Base-by-base conservation (phyloP, 2,113 vertebrate genomes). In the Panthera uncia region DNA sequence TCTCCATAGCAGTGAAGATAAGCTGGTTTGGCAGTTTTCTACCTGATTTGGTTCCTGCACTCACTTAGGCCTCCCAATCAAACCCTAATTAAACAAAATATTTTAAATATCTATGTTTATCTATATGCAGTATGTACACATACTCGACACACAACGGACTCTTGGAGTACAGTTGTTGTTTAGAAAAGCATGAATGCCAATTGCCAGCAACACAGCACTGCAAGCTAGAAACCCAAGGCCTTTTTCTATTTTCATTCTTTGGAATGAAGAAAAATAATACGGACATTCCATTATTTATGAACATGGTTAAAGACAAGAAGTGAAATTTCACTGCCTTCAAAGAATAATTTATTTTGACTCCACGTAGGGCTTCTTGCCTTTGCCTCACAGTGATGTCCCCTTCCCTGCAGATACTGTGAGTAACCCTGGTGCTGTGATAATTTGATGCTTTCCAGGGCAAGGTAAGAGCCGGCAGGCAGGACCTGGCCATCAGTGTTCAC, bases 271-370 rank as follows among this genome's bases (percentile, higher is more conserved):
- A 95, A 66, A 97, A 74, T 94, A 85, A 92, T 48, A 38, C 45
- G 29, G n/a, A 87, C 41, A 31, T 90, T 93, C 29, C 55, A 81
- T 96, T 96, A 92, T 94, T 91, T 95, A 71, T 93, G 76, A 93
- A 27, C 29, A 85, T 50, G 52, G n/a, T 94, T 87, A 74, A 79
- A 91, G 69, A 92, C 87, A 82, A 92, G 79, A 89, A 27, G 55
- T 69, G 41, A 88, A 71, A 92, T 95, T 87, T 55, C 63, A 41
- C 21, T 89, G 91, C 33, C 94, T 97, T 93, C 85, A 86, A 89
- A 96, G 78, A 78, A 88, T 63, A 82, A 81, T 74, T 83, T 92
- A 65, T 69, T 96, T 96, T 55, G 31, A 92, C 85, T 95, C 74
- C 23, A 48, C 25, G 5, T 2, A 68, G n/a, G 18, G 7, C 16